These are phyloP conservation scores for Rhynchotus rufescens DNA, from an alignment of 2,797 vertebrate species.

Conservation along the genomic window DNA sequence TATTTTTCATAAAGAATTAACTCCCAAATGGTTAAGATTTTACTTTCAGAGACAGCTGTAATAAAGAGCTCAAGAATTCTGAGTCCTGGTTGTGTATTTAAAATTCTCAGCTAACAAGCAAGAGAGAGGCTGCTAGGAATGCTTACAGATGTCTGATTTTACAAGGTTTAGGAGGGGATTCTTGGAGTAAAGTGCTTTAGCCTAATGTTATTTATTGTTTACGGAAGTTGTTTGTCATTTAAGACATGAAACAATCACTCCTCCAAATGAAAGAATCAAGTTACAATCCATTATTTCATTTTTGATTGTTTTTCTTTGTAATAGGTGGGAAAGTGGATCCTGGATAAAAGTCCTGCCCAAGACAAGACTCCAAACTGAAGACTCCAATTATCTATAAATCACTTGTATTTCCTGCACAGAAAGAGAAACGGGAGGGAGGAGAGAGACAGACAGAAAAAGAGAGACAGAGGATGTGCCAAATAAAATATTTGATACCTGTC, in stretches of 20 bases:
- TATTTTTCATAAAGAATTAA: slow-evolving; percentile 16
- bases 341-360: slow-evolving; percentile 85
- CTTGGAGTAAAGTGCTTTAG: slow-evolving; percentile 44
- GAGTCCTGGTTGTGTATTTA: slow-evolving; percentile 35
- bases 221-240: slow-evolving; percentile 79
- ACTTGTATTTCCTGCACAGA: slow-evolving; percentile 79
- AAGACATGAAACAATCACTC: slow-evolving; percentile 75
- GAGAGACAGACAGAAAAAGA: slow-evolving; percentile 54
- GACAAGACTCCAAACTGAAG: slow-evolving; percentile 81
- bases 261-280: slow-evolving; percentile 76
- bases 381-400: slow-evolving; percentile 91
- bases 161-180: slow-evolving; percentile 40
- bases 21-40: neutral
- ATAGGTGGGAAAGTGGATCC: slow-evolving; percentile 83
- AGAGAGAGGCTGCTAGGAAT: slow-evolving; percentile 54
- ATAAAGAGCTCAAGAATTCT: slow-evolving; percentile 37
- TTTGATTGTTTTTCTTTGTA: slow-evolving; percentile 84
- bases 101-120: slow-evolving; percentile 58
- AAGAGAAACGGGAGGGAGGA: slow-evolving; percentile 65
- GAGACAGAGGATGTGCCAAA: slow-evolving; percentile 57
- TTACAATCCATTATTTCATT: slow-evolving; percentile 81
- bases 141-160: slow-evolving; percentile 76
- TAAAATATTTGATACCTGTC: slow-evolving; percentile 67
- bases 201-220: slow-evolving; percentile 75
- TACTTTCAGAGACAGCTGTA: slow-evolving; percentile 18